phyloP scores from a whole-genome alignment of 2,888 invertebrate genomes.

The Parnassius apollo region DNA sequence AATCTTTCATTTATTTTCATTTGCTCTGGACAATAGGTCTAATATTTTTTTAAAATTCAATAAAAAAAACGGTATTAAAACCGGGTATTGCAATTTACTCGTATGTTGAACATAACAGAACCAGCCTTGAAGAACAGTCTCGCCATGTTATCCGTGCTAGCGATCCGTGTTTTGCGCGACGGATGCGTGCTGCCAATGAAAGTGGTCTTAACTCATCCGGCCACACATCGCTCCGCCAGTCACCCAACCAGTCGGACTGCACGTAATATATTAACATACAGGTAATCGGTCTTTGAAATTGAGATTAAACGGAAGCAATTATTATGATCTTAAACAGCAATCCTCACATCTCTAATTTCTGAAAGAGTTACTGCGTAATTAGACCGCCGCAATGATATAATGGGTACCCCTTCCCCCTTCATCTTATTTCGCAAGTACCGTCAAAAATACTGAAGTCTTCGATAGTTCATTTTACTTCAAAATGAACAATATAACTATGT shows the following conservation, averaged over 20 bases:
- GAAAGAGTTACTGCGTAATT: too few relatives aligned
- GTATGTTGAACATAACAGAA: background rate
- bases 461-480: too few relatives aligned
- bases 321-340: background rate
- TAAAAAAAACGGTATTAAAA: too few relatives aligned
- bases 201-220: constrained; percentile 8
- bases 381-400: too few relatives aligned
- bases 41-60: too few relatives aligned
- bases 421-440: too few relatives aligned
- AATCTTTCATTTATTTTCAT: too few relatives aligned
- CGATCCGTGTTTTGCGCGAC: constrained; percentile 18
- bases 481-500: too few relatives aligned
- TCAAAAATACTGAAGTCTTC: too few relatives aligned
- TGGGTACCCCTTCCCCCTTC: too few relatives aligned
- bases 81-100: background rate
- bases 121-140: background rate
- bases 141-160: constrained; percentile 14
- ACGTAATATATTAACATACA: constrained; percentile 12
- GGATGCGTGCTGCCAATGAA: constrained; percentile 8
- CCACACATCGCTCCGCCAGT: background rate
- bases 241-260: constrained; percentile 3
- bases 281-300: constrained; percentile 11
- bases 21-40: too few relatives aligned
- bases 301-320: constrained; percentile 10
- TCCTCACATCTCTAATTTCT: too few relatives aligned